phyloP scores from a whole-genome alignment of 2,888 invertebrate genomes.

The Ichneumoninae sp. region DNA sequence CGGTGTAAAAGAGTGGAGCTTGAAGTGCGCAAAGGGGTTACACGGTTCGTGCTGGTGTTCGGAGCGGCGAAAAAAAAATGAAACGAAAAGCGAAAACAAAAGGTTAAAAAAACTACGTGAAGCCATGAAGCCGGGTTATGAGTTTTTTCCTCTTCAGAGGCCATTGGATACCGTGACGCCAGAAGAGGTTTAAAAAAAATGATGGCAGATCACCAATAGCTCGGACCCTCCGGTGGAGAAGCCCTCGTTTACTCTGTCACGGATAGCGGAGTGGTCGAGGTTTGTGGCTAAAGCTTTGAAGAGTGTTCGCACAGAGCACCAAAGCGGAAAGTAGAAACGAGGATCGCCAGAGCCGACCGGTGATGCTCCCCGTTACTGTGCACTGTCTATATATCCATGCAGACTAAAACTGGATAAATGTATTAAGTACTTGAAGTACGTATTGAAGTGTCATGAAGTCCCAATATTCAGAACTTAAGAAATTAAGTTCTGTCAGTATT shows the following conservation, averaged over 20 bases:
- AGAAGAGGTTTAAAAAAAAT: constrained; percentile 43
- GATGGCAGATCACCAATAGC: constrained; percentile 45
- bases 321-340: constrained; percentile 30
- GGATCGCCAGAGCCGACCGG: constrained; percentile 7
- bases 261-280: constrained; percentile 26
- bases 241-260: background rate
- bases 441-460: background rate
- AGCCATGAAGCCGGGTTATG: constrained; percentile 21
- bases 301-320: constrained; percentile 24
- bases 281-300: constrained; percentile 33
- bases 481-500: too few species aligned
- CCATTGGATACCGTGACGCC: constrained; percentile 4
- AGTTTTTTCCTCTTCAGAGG: constrained; percentile 17
- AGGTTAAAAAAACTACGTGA: background rate
- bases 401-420: background rate
- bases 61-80: background rate
- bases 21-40: background rate
- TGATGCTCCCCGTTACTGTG: background rate
- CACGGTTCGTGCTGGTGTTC: background rate
- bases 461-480: too few species aligned
- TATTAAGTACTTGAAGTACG: background rate
- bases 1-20: constrained; percentile 3
- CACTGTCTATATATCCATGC: background rate
- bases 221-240: constrained; percentile 11
- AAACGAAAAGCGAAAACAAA: background rate